Conservation (phyloP, 2,888 invertebrate genomes). For the Meiosimyza decipiens region DNA sequence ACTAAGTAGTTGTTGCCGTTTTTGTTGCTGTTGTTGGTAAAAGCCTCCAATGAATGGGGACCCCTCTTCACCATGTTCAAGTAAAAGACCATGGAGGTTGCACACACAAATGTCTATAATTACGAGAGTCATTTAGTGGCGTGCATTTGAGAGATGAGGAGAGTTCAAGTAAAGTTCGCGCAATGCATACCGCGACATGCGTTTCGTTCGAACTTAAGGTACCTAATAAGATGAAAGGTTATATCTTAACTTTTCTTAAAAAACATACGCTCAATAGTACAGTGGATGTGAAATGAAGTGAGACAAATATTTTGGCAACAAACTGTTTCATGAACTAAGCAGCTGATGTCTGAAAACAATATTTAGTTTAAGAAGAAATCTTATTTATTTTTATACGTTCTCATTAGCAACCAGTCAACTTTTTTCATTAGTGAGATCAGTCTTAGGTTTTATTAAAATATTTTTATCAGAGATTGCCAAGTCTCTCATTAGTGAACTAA, state of each 20-base stretch:
- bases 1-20: background rate
- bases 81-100: constrained; percentile 39
- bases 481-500: no score
- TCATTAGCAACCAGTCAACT: no score
- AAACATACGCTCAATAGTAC: constrained; percentile 1
- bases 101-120: constrained; percentile 31
- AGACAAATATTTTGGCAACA: no score
- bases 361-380: no score
- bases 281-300: no score
- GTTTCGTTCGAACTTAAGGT: constrained; percentile 10
- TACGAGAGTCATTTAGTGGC: constrained; percentile 27
- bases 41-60: no score
- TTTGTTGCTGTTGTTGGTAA: background rate
- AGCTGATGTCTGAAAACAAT: no score
- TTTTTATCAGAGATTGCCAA: no score
- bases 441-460: no score
- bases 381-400: no score
- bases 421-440: no score
- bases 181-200: background rate
- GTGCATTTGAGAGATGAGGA: constrained; percentile 19
- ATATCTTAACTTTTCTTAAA: constrained; percentile 46
- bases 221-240: background rate
- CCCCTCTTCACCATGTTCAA: background rate
- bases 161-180: constrained; percentile 31
- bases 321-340: no score